These are phyloP conservation scores for Drosophila parthenogenetica DNA, from an alignment of 2,888 invertebrate species.

Conservation along the genomic window DNA sequence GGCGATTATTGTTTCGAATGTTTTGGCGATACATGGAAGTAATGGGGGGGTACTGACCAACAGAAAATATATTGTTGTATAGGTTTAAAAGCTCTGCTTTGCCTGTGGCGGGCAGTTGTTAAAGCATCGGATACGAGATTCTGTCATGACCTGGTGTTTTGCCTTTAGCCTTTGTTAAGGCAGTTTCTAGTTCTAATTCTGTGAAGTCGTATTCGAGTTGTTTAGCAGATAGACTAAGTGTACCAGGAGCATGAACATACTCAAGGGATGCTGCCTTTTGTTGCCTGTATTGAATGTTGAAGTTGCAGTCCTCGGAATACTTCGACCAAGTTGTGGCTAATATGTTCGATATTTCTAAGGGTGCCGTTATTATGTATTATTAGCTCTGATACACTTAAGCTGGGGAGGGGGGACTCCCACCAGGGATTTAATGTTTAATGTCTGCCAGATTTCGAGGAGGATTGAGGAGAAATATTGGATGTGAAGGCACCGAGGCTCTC, in stretches of 20 bases:
- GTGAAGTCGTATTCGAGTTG: conserved; percentile 15
- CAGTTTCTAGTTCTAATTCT: conserved; percentile 10
- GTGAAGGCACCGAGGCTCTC: conserved; percentile 27
- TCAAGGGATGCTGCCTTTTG: conserved; percentile 14
- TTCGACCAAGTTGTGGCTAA: conserved; percentile 20
- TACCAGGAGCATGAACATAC: conserved; percentile 13
- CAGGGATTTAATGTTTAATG: conserved; percentile 28
- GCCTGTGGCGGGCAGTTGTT: not conserved
- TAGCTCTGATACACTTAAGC: conserved; percentile 14
- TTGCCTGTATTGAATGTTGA: conserved; percentile 15
- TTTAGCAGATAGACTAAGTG: conserved; percentile 9
- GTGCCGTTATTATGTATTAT: conserved; percentile 14
- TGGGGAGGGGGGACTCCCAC: conserved; percentile 14
- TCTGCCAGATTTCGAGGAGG: conserved; percentile 27
- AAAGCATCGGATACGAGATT: conserved; percentile 9
- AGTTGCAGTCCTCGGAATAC: conserved; percentile 18
- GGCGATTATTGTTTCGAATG: conserved; percentile 12
- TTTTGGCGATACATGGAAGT: conserved; percentile 8
- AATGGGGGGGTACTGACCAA: conserved; percentile 11
- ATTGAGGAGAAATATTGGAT: conserved; percentile 26
- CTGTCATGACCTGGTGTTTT: conserved; percentile 12
- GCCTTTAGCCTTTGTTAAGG: conserved; percentile 7
- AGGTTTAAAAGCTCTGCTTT: conserved; percentile 1
- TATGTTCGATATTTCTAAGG: conserved; percentile 10
- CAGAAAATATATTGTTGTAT: conserved; percentile 14